Percentiles rank a stretch among this genome's conserved stretches.
phyloP scores from a whole-genome alignment of 2,888 invertebrate species.

The Steinernema hermaphroditum region DNA sequence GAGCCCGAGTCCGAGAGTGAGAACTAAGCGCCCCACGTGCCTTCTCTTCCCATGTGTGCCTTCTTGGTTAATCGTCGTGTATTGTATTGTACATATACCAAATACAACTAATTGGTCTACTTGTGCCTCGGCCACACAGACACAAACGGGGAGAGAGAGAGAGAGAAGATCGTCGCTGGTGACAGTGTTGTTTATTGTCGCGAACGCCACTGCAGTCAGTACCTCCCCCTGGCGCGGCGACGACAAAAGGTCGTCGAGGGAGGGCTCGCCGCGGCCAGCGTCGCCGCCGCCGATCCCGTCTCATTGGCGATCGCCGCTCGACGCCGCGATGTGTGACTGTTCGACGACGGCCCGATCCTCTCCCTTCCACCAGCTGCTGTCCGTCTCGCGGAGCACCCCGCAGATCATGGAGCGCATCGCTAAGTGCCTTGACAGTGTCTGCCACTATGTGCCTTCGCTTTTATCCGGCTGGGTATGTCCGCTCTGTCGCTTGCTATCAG shows the following conservation, averaged over 20 bases:
- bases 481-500: too few relatives aligned
- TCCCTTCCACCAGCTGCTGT: neutral
- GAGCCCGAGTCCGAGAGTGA: constrained; percentile 1
- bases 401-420: constrained; percentile 19
- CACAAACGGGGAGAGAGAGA: too few relatives aligned
- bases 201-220: neutral
- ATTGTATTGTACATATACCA: neutral
- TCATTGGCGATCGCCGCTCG: constrained; percentile 12
- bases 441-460: constrained; percentile 1
- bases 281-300: neutral
- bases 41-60: neutral
- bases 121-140: too few relatives aligned
- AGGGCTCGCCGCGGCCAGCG: neutral
- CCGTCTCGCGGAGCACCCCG: neutral
- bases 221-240: constrained; percentile 7
- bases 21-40: neutral
- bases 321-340: constrained; percentile 15
- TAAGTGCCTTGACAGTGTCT: constrained; percentile 15
- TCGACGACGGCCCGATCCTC: constrained; percentile 5
- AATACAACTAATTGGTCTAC: too few relatives aligned
- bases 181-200: neutral
- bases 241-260: neutral
- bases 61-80: neutral
- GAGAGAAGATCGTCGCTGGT: too few relatives aligned
- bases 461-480: constrained; percentile 12